phyloP scores from a whole-genome alignment of 64 coral and sea anemone species.

The Actinia tenebrosa region DNA sequence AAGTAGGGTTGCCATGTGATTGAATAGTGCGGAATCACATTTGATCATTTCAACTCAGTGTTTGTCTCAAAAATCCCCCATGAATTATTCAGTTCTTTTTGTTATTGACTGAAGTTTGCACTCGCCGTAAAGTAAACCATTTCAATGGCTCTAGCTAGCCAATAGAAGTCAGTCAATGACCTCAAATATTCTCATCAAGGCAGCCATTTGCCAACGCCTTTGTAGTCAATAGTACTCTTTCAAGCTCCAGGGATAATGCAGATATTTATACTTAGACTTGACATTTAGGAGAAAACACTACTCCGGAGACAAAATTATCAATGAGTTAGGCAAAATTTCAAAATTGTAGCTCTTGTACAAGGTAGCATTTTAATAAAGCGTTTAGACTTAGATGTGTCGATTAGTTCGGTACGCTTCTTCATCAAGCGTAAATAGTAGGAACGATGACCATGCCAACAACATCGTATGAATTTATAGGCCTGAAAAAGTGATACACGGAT shows the following conservation, averaged over 20 bases:
- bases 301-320: background rate
- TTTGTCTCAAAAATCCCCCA: background rate
- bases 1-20: slow-evolving; percentile 1
- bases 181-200: background rate
- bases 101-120: background rate
- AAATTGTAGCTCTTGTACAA: background rate
- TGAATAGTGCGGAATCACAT: background rate
- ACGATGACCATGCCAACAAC: background rate
- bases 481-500: background rate
- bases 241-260: background rate
- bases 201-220: slow-evolving; percentile 12
- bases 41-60: background rate
- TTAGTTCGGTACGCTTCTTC: no score
- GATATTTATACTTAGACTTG: background rate
- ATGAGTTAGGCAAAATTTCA: background rate
- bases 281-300: background rate
- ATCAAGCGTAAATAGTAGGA: background rate
- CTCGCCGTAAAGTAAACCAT: background rate
- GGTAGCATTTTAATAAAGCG: background rate
- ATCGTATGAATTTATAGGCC: background rate
- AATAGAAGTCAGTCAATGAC: slow-evolving; percentile 6
- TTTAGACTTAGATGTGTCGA: background rate
- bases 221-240: background rate
- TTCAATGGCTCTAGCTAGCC: background rate
- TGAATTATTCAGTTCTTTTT: background rate